Evolutionary conservation across 2,888 invertebrate species (phyloP), one percentile per base, ranked within the genome.

Genomic region (Stratiomys singularior): DNA sequence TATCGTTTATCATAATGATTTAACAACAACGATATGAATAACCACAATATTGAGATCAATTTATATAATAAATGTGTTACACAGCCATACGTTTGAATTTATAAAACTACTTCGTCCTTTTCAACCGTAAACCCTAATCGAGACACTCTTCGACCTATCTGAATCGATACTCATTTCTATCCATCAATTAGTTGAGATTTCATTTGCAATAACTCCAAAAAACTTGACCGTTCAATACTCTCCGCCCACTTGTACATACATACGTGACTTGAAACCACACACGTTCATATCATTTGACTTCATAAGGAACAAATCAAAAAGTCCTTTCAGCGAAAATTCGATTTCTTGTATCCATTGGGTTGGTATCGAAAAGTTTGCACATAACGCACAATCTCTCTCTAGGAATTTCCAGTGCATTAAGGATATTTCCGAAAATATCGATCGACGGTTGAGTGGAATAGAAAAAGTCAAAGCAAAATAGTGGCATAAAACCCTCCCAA

Each of bases 391-490:
- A 74, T 60, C 60, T 77, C 77, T 60, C 60, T 44, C 11, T 74
- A 74, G 67, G 74, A 52, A 67, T 67, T 77, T 74, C 63, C 18
- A 71, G 78, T 79, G 77, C 79, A 77, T 79, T 79, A 78, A 76
- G 56, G 76, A 76, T 79, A 78, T 79, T 78, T 79, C 79, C 77
- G 58, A 23, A 71, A 25, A 77, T 79, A 79, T 79, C 77, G 78
- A 77, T 79, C 78, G 18, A 28, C 5, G 13, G 63, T 46, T 13
- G 66, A 72, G 28, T 23, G 21, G 28, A 71, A 71, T 25, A 52
- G 46, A 64, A 66, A 76, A 76, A 25, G 18, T 60, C 44, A 46
- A 64, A 28, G 46, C 5, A 63, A 44, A 76, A 37, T 18, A 76
- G 23, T 21, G 9, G 25, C 9, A 37, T 11, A 46, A 47, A 46